Conservation (phyloP, 2,888 invertebrate genomes). For the Leptura quadrifasciata region DNA sequence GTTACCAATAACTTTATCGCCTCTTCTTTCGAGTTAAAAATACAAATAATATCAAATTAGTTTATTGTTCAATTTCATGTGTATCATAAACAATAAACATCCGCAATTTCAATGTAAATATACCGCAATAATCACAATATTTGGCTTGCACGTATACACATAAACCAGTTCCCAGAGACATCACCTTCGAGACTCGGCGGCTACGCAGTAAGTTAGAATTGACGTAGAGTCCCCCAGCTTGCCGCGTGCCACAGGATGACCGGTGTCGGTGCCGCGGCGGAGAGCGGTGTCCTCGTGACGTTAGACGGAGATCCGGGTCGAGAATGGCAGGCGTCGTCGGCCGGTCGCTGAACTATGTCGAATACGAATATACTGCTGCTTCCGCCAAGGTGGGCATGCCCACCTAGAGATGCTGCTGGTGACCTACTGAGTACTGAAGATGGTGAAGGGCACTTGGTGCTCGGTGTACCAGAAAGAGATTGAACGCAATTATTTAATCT, state of each 20-base stretch:
- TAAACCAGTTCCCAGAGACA: conserved; percentile 9
- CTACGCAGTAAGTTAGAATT: conserved; percentile 30
- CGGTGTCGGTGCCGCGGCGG: conserved; percentile 22
- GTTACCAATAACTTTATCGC: too few relatives aligned
- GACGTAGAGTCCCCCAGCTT: conserved; percentile 20
- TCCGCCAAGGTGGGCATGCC: conserved; percentile 2
- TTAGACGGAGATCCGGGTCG: conserved; percentile 59
- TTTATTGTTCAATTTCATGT: too few relatives aligned
- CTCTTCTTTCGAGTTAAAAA: too few relatives aligned
- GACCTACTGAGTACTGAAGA: conserved; percentile 22
- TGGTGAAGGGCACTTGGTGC: neutral
- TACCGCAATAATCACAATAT: conserved; percentile 7
- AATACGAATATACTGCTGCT: neutral
- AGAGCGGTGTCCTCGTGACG: conserved; percentile 61
- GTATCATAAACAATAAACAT: neutral
- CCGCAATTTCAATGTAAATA: neutral
- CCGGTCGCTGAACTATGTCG: conserved; percentile 37
- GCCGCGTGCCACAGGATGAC: conserved; percentile 32
- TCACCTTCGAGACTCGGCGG: conserved; percentile 32
- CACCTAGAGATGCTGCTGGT: conserved; percentile 15
- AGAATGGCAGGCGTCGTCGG: conserved; percentile 32
- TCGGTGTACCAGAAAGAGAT: neutral
- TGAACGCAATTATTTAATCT: neutral
- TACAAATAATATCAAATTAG: too few relatives aligned
- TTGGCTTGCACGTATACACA: neutral